These are phyloP conservation scores for Cirrhinus molitorella DNA, from an alignment of 2,797 vertebrate genomes.

Conservation along the genomic window DNA sequence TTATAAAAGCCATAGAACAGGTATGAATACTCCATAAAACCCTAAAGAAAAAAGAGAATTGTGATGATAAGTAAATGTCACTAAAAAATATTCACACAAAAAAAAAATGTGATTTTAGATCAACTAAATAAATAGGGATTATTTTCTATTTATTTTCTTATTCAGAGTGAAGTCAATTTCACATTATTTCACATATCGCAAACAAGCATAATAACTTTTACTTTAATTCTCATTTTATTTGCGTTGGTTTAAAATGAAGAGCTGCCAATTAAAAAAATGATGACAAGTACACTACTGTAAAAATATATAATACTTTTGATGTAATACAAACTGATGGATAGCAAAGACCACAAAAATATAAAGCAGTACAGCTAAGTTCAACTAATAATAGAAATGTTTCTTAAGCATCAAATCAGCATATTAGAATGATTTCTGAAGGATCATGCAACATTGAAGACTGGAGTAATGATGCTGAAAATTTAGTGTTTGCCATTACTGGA, in stretches of 20 bases:
- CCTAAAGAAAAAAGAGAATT: slow-evolving; percentile 73
- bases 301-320: background rate
- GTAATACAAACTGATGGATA: background rate
- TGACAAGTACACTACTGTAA: too few species aligned
- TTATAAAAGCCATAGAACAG: slow-evolving; percentile 91
- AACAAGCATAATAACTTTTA: background rate
- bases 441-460: background rate
- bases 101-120: background rate
- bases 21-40: slow-evolving; percentile 88
- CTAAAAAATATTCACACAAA: background rate
- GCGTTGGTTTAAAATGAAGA: too few species aligned
- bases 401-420: background rate
- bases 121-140: background rate
- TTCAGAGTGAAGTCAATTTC: background rate
- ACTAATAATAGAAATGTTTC: background rate
- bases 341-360: background rate
- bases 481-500: background rate
- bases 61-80: background rate
- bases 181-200: background rate
- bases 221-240: background rate
- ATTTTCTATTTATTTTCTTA: background rate
- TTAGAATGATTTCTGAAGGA: background rate
- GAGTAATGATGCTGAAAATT: background rate
- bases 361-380: background rate
- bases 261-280: too few species aligned